A percentile compares a stretch with the other conserved stretches of the same genome.
Conservation (phyloP, 2,888 invertebrate species). For the Coelopa pilipes region DNA sequence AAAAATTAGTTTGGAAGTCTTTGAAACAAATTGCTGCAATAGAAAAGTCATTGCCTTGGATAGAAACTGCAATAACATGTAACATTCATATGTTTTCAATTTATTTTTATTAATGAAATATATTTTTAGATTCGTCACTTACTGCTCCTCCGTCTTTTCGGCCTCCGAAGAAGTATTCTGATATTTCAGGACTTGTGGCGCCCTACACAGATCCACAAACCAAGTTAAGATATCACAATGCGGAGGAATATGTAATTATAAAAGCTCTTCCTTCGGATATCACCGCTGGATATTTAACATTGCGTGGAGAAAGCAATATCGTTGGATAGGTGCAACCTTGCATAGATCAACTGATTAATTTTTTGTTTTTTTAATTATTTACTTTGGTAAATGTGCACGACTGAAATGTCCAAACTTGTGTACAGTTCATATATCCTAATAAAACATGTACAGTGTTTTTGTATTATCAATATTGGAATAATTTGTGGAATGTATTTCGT, state of each 20-base stretch:
- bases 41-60: conserved; percentile 83
- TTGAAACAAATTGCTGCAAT: conserved; percentile 87
- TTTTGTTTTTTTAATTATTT: too few species aligned
- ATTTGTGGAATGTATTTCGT: too few species aligned
- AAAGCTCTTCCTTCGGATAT: conserved; percentile 90
- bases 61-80: conserved; percentile 78
- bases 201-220: conserved; percentile 93
- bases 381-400: too few species aligned
- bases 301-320: conserved; percentile 73
- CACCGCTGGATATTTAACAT: conserved; percentile 86
- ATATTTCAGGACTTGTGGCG: conserved; percentile 87
- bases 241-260: conserved; percentile 88
- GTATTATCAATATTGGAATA: too few species aligned
- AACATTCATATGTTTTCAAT: conserved; percentile 1
- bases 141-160: conserved; percentile 92
- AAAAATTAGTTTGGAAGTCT: conserved; percentile 88
- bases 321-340: too few species aligned
- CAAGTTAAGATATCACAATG: conserved; percentile 84
- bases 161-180: conserved; percentile 93
- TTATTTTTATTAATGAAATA: background rate
- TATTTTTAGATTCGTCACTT: conserved; percentile 79
- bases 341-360: too few species aligned
- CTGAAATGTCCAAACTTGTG: too few species aligned
- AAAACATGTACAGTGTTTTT: too few species aligned
- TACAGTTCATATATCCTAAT: too few species aligned